Evolutionary conservation across 1,140 invertebrate genomes (phyloP), one percentile per base, ranked within the genome.

Genomic region (Melitaea cinxia): DNA sequence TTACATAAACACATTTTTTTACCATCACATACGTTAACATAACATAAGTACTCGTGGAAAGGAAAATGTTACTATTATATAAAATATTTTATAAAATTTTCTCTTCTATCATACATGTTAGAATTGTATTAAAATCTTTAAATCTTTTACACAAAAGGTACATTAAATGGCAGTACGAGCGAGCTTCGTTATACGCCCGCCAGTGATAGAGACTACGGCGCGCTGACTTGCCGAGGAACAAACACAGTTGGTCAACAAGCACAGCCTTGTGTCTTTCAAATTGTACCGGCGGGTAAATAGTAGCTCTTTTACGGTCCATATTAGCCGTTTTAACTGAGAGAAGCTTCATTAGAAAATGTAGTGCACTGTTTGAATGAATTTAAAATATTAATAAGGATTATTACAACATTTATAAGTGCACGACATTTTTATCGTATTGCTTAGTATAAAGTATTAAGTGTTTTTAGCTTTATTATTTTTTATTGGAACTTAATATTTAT

Each of bases 191-290:
- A 97, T 78, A 96, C 95, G 1, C 95, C 96, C 4, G 93, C 94
- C 23, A 95, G 94, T 17, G 95, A 96, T 72, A 91, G 95, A 47
- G 95, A 97, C 89, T 96, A 97, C 79, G 95, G 96, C 5, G 95
- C 95, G 0, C 80, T 97, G 66, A 93, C 95, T 6, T 98, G 96
- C 80, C 95, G 95, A 91, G 97, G 95, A 15, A 94, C 93, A 56
- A 98, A 98, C 90, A 83, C 92, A 12, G 96, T 97, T 65, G 97
- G 97, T 3, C 93, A 94, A 53, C 97, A 98, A 82, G 90, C 93
- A 57, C 94, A 95, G 57, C 96, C 97, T 4, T 98, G 97, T 85
- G 92, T 97, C 65, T 98, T 97, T 83, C 96, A 97, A 89, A 94
- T 98, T 54, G 95, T 97, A 69, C 95, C 96, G 23, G 96, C 96